phyloP scores from a whole-genome alignment of 2,113 vertebrate genomes.

The Vicugna pacos region DNA sequence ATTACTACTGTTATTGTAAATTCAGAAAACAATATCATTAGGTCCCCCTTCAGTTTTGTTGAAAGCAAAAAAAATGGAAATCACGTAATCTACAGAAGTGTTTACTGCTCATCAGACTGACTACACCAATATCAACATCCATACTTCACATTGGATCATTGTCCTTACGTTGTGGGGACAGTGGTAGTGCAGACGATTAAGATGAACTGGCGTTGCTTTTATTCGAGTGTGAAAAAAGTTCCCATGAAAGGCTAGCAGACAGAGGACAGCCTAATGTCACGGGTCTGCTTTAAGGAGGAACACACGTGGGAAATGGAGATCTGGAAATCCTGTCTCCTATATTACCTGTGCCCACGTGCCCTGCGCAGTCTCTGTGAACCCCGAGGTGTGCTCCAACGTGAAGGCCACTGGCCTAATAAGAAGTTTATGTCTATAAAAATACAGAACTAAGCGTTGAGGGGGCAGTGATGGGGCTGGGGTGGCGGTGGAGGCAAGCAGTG shows the following conservation, averaged over 20 bases:
- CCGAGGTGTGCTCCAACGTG: rapidly evolving
- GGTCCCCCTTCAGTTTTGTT: not conserved
- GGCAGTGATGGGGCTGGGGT: too few species aligned
- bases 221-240: not conserved
- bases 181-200: rapidly evolving
- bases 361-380: rapidly evolving
- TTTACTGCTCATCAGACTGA: not conserved
- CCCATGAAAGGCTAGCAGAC: not conserved
- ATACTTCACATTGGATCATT: rapidly evolving
- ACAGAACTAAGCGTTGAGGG: not conserved
- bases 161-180: not conserved
- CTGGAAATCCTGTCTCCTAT: rapidly evolving
- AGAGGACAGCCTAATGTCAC: rapidly evolving
- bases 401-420: not conserved
- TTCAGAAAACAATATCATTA: not conserved
- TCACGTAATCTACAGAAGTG: too few species aligned
- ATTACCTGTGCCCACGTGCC: rapidly evolving
- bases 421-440: not conserved
- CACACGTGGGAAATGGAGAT: rapidly evolving
- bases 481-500: too few species aligned
- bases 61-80: not conserved
- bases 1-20: not conserved
- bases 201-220: not conserved
- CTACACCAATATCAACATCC: not conserved
- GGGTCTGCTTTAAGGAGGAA: too few species aligned